These are phyloP conservation scores for Borostomias antarcticus DNA, from an alignment of 2,797 vertebrate species.

Conservation along the genomic window DNA sequence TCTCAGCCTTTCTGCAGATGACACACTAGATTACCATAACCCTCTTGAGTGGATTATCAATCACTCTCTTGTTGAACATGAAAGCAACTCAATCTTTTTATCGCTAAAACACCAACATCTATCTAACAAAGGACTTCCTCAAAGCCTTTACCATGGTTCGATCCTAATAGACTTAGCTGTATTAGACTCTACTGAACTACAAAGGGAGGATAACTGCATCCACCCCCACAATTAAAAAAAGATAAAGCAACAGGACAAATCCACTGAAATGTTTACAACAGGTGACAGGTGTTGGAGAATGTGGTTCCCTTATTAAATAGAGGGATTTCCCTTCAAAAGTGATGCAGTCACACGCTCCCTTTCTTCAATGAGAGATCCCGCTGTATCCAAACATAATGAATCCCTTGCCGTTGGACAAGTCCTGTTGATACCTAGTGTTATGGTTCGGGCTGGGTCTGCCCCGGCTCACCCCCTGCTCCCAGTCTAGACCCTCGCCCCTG, in stretches of 20 bases:
- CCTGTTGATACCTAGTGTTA: too few relatives aligned
- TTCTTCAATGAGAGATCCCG: conserved; percentile 4
- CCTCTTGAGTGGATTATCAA: conserved; percentile 65
- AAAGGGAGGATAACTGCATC: conserved; percentile 64
- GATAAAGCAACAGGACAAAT: conserved; percentile 64
- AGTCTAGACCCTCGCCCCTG: too few relatives aligned
- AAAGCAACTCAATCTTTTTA: conserved; percentile 72
- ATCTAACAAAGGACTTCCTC: conserved; percentile 64
- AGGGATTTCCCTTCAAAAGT: conserved; percentile 27
- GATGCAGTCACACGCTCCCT: conserved; percentile 8
- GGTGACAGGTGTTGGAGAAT: conserved; percentile 40
- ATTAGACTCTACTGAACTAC: conserved; percentile 64
- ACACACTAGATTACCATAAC: conserved; percentile 40
- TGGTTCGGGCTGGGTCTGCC: too few relatives aligned
- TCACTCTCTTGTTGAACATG: conserved; percentile 67
- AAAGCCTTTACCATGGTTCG: conserved; percentile 68
- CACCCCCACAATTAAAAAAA: conserved; percentile 69
- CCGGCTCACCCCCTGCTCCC: too few relatives aligned
- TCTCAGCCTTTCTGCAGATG: conserved; percentile 33
- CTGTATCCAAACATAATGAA: not conserved
- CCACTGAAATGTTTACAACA: conserved; percentile 58
- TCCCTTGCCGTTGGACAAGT: conserved; percentile 12
- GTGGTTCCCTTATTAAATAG: conserved; percentile 32
- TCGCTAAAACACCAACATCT: conserved; percentile 64
- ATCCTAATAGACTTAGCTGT: conserved; percentile 71